These are phyloP conservation scores for Otis tarda DNA, from an alignment of 2,113 vertebrate genomes.

Conservation along the genomic window DNA sequence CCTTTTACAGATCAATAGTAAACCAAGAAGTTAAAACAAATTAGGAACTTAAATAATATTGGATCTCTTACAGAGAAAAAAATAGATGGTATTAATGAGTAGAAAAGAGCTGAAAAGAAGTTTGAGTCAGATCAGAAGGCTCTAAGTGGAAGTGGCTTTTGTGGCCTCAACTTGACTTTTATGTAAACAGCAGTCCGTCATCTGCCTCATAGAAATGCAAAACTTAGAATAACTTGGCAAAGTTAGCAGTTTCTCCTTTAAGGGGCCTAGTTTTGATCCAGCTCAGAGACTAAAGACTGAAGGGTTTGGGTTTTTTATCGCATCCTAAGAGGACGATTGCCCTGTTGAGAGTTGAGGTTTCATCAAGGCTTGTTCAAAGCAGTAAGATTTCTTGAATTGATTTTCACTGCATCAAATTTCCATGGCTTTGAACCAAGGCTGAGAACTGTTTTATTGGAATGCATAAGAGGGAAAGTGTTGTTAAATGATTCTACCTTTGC, in stretches of 20 bases:
- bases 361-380: constrained; percentile 13
- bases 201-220: constrained; percentile 22
- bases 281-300: neutral
- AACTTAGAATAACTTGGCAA: neutral
- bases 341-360: constrained; percentile 41
- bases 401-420: constrained; percentile 55
- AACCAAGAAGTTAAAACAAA: neutral
- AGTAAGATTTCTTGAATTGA: constrained; percentile 32
- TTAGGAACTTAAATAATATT: neutral
- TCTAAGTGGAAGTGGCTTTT: constrained; percentile 48
- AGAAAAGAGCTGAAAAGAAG: neutral
- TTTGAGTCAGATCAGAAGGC: neutral
- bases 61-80: neutral
- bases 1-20: neutral
- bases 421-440: constrained; percentile 20
- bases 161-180: constrained; percentile 32
- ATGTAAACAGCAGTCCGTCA: constrained; percentile 41
- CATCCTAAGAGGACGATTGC: constrained; percentile 10
- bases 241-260: neutral
- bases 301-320: constrained; percentile 1
- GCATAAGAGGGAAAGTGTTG: neutral
- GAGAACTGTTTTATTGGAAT: constrained; percentile 25
- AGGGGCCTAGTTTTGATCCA: constrained; percentile 27
- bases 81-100: neutral
- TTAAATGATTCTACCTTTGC: constrained; percentile 13